phyloP scores from a whole-genome alignment of 1,140 invertebrate species.

The Diplogasteroides magnus region DNA sequence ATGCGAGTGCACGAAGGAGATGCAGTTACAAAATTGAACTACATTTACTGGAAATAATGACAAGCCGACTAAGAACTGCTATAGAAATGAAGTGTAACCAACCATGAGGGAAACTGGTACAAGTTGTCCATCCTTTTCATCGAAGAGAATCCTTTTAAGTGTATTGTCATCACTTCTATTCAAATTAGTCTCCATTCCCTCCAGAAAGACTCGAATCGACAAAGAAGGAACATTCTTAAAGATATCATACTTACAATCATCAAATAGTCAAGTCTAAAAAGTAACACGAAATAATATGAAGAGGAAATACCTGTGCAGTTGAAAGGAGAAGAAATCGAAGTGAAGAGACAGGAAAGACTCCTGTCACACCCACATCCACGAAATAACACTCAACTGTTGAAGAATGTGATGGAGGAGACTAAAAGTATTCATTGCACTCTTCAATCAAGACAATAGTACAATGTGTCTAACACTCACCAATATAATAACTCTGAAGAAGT shows the following conservation, averaged over 20 bases:
- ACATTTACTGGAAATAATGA: too few relatives aligned
- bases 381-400: conserved; percentile 23
- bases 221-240: too few relatives aligned
- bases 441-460: too few relatives aligned
- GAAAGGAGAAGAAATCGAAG: conserved; percentile 13
- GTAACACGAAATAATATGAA: not conserved
- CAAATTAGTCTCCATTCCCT: not conserved
- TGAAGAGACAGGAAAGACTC: conserved; percentile 9
- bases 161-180: not conserved
- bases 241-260: not conserved
- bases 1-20: too few relatives aligned
- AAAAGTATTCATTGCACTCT: conserved; percentile 3
- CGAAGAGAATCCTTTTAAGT: too few relatives aligned
- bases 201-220: too few relatives aligned
- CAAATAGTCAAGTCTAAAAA: not conserved
- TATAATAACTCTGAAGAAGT: conserved; percentile 19
- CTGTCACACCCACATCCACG: conserved; percentile 21
- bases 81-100: too few relatives aligned
- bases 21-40: too few relatives aligned
- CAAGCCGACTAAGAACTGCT: too few relatives aligned
- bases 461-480: conserved; percentile 6
- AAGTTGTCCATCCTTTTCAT: too few relatives aligned
- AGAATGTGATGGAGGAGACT: conserved; percentile 13
- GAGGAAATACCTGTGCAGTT: conserved; percentile 9
- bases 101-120: too few relatives aligned